These are phyloP conservation scores for Macquaria ambigua DNA, from an alignment of 2,113 vertebrate species.

Conservation along the genomic window DNA sequence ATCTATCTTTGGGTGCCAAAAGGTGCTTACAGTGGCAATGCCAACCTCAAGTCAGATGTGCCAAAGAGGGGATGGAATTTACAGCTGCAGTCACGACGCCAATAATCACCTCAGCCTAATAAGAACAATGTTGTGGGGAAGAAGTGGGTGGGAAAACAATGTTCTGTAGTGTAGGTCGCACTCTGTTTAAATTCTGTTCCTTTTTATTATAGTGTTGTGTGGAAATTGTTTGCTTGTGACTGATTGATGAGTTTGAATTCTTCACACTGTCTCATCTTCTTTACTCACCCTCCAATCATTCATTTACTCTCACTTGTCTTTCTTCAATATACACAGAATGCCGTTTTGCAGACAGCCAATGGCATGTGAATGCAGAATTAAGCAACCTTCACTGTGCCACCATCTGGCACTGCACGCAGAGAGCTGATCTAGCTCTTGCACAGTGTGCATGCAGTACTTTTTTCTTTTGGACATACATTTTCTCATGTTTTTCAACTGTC, in stretches of 20 bases:
- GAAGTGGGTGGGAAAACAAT: neutral
- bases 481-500: neutral
- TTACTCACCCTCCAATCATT: neutral
- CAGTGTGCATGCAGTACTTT: neutral
- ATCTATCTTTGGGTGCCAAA: slow-evolving; percentile 20
- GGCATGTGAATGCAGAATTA: slow-evolving; percentile 9
- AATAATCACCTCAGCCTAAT: slow-evolving; percentile 3
- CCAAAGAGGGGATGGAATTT: slow-evolving; percentile 10
- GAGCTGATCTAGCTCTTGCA: neutral
- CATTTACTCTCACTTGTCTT: neutral
- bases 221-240: neutral
- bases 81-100: slow-evolving; percentile 15
- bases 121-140: neutral
- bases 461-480: slow-evolving; percentile 6
- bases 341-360: neutral
- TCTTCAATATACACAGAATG: neutral
- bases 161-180: neutral
- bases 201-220: neutral
- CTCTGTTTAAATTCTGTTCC: neutral
- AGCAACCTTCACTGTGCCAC: neutral
- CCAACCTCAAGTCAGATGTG: slow-evolving; percentile 27
- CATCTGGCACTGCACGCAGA: neutral
- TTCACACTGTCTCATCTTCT: neutral
- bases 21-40: slow-evolving; percentile 16
- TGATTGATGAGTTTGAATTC: neutral